Evolutionary conservation across 2,888 invertebrate genomes (phyloP).

Genomic region (Priapulus caudatus): DNA sequence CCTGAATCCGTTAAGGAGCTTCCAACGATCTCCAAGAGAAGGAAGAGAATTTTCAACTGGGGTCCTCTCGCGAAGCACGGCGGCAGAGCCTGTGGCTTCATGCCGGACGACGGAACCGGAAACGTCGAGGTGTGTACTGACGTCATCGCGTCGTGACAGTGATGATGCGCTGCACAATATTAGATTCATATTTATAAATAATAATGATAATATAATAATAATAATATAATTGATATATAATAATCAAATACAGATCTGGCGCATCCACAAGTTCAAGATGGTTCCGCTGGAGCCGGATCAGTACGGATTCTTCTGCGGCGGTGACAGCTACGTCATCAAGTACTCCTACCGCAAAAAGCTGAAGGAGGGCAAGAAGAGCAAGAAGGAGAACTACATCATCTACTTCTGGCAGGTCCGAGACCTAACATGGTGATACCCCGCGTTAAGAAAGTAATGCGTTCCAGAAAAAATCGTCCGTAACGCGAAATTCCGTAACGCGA

Average conservation of each 20-base stretch:
- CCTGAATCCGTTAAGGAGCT: too few relatives aligned
- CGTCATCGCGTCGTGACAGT: too few relatives aligned
- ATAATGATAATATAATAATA: too few relatives aligned
- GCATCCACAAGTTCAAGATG: slow-evolving; percentile 46
- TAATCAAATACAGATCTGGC: slow-evolving; percentile 32
- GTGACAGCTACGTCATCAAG: slow-evolving; percentile 53
- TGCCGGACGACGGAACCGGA: slow-evolving; percentile 61
- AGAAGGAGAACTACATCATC: slow-evolving; percentile 46
- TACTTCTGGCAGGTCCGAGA: slow-evolving; percentile 59
- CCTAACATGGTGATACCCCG: too few relatives aligned
- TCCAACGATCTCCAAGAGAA: slow-evolving; percentile 22
- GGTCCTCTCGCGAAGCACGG: slow-evolving; percentile 42
- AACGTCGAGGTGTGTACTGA: slow-evolving; percentile 34
- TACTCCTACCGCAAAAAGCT: slow-evolving; percentile 52
- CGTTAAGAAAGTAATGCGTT: too few relatives aligned
- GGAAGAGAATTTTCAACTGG: not conserved
- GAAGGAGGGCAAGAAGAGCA: slow-evolving; percentile 43
- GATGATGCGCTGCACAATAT: too few relatives aligned
- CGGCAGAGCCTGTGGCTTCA: slow-evolving; percentile 53
- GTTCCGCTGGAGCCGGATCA: slow-evolving; percentile 40
- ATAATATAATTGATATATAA: too few relatives aligned
- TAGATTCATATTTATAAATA: too few relatives aligned
- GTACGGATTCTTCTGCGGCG: slow-evolving; percentile 48
- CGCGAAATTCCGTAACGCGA: too few relatives aligned
- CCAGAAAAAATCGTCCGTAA: too few relatives aligned